phyloP scores from a whole-genome alignment of 1,140 invertebrate species.

The Philopotamus ludificatus region DNA sequence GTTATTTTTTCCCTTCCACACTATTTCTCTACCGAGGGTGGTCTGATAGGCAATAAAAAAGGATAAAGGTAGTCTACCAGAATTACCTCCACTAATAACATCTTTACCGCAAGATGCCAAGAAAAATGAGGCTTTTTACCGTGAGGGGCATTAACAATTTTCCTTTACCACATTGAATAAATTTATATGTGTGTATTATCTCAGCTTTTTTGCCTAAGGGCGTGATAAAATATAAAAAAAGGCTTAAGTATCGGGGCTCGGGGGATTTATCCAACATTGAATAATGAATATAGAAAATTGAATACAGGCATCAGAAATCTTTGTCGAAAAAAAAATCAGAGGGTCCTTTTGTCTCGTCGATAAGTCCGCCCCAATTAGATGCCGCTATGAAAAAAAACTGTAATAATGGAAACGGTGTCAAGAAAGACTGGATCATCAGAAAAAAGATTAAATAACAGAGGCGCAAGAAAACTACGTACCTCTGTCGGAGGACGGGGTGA shows the following conservation, averaged over 20 bases:
- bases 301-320: no score
- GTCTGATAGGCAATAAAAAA: slow-evolving; percentile 28
- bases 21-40: neutral
- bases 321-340: no score
- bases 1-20: slow-evolving; percentile 16
- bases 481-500: slow-evolving; percentile 11
- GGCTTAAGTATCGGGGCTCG: no score
- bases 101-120: slow-evolving; percentile 11
- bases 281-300: no score
- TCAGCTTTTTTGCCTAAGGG: no score
- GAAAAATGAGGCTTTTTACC: slow-evolving; percentile 27
- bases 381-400: slow-evolving; percentile 19
- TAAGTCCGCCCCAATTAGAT: slow-evolving; percentile 25
- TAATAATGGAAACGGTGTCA: slow-evolving; percentile 20
- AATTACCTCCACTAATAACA: slow-evolving; percentile 25
- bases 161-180: neutral
- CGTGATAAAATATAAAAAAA: no score
- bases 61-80: slow-evolving; percentile 26
- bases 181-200: neutral
- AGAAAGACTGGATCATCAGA: slow-evolving; percentile 32
- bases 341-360: slow-evolving; percentile 8
- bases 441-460: slow-evolving; percentile 11
- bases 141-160: slow-evolving; percentile 8
- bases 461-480: neutral
- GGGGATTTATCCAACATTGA: no score